Base-by-base conservation (phyloP, 2,797 vertebrate genomes). In the Salarias fasciatus region DNA sequence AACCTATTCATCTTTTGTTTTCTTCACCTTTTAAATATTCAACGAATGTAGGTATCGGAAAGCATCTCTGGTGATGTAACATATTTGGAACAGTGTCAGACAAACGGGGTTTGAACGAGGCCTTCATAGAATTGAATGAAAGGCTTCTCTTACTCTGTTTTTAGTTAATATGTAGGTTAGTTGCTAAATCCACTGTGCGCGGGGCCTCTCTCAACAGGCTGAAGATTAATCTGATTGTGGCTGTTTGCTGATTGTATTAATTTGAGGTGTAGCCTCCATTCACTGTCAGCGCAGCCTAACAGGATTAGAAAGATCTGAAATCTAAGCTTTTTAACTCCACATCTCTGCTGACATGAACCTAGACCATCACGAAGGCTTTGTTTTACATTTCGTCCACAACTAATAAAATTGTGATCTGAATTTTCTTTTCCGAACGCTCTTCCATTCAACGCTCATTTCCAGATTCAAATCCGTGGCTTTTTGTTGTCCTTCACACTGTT, bases 111-210 rank as follows among this genome's bases (percentile, higher is more conserved):
- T 3, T n/a, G 12, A 6, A 9, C n/a, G 0, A 53, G 36, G 28
- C 9, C 5, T n/a, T n/a, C n/a, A n/a, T n/a, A 1, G 0, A 9
- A 37, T 58, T 7, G 54, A 56, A 59, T 41, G 2, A 53, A 59
- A 37, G 24, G 42, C 35, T 69, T 37, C 30, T 0, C 24, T 68
- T 28, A 6, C 53, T 40, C 68, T 44, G 10, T 11, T 36, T 52
- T 15, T 48, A 55, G 13, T 69, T 58, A 41, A 55, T 68, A 65
- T 70, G 13, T 57, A 38, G 68, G 57, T 69, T 80, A 48, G 37
- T 54, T 28, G 35, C 57, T 65, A 65, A 71, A 69, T 59, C 61
- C 45, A 46, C 12, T 50, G 18, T 58, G 11, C 57, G 48, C 69
- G 61, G 33, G 45, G 8, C 52, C 8, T 14, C 14, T 50, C 31